Evolutionary conservation across 2,888 invertebrate genomes (phyloP).

Genomic region (Micropterix aruncella): DNA sequence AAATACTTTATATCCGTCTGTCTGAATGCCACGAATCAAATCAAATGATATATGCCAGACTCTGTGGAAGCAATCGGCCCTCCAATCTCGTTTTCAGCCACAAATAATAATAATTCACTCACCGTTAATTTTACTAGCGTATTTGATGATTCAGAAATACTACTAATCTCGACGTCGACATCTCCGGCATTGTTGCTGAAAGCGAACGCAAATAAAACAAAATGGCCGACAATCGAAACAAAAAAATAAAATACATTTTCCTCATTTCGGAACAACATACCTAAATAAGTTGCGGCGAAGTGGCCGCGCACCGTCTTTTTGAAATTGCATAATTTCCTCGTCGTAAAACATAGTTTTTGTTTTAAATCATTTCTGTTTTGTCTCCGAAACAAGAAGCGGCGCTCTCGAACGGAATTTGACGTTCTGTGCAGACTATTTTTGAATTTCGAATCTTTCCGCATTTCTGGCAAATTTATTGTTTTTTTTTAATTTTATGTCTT

Average conservation of each 20-base stretch:
- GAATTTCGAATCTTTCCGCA: background rate
- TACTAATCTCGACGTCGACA: too few relatives aligned
- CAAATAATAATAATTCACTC: too few relatives aligned
- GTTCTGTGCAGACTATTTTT: background rate
- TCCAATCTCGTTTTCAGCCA: too few relatives aligned
- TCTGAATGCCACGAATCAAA: too few relatives aligned
- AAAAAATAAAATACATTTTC: background rate
- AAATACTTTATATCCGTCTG: too few relatives aligned
- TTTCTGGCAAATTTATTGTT: too few relatives aligned
- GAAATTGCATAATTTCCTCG: slow-evolving; percentile 34
- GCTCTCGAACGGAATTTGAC: background rate
- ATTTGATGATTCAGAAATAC: too few relatives aligned
- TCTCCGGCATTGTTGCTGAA: too few relatives aligned
- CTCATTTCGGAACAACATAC: slow-evolving; percentile 14
- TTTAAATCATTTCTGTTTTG: slow-evolving; percentile 21
- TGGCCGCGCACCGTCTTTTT: slow-evolving; percentile 26
- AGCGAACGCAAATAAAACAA: background rate
- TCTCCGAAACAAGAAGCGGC: slow-evolving; percentile 23
- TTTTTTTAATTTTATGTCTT: too few relatives aligned
- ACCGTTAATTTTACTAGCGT: too few relatives aligned
- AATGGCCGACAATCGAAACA: background rate
- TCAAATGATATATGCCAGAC: too few relatives aligned
- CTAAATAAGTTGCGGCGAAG: slow-evolving; percentile 35
- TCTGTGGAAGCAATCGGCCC: too few relatives aligned
- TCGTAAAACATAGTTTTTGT: slow-evolving; percentile 26